Conservation (phyloP, 2,797 vertebrate species). For the Synanceia verrucosa region DNA sequence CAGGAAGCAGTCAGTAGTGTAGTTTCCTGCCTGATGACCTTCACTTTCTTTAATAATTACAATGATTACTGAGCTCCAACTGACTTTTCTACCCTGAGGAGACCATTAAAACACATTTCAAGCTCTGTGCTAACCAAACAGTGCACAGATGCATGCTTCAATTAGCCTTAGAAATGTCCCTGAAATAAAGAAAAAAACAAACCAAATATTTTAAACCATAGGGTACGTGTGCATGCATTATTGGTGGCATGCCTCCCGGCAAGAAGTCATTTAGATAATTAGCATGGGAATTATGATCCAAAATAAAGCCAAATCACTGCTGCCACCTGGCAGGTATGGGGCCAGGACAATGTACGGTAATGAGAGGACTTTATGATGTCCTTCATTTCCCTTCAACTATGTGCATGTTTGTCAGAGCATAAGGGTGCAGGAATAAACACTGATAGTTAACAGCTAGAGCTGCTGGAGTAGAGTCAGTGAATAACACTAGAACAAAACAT, state of each 20-base stretch:
- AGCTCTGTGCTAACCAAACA: slow-evolving; percentile 47
- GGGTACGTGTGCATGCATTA: slow-evolving; percentile 19
- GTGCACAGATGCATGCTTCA: slow-evolving; percentile 39
- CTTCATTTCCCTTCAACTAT: neutral
- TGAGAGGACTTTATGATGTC: neutral
- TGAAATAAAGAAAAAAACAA: slow-evolving; percentile 44
- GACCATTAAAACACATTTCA: slow-evolving; percentile 65
- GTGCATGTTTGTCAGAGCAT: neutral
- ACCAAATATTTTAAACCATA: slow-evolving; percentile 39
- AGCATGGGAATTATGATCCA: slow-evolving; percentile 47
- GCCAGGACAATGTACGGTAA: neutral
- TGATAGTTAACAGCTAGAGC: neutral
- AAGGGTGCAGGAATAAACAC: neutral
- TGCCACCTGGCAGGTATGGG: neutral
- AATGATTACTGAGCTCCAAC: slow-evolving; percentile 53
- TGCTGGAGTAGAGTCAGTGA: neutral
- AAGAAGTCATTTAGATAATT: slow-evolving; percentile 59
- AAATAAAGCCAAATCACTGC: slow-evolving; percentile 23
- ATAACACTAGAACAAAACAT: neutral
- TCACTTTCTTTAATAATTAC: slow-evolving; percentile 66
- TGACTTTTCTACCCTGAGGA: slow-evolving; percentile 48
- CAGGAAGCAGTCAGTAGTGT: neutral
- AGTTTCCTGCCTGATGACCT: slow-evolving; percentile 53
- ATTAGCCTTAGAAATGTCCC: slow-evolving; percentile 56
- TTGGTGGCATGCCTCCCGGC: slow-evolving; percentile 38